Base-by-base conservation (phyloP, 1,140 invertebrate species). In the Leptinotarsa lineolata region DNA sequence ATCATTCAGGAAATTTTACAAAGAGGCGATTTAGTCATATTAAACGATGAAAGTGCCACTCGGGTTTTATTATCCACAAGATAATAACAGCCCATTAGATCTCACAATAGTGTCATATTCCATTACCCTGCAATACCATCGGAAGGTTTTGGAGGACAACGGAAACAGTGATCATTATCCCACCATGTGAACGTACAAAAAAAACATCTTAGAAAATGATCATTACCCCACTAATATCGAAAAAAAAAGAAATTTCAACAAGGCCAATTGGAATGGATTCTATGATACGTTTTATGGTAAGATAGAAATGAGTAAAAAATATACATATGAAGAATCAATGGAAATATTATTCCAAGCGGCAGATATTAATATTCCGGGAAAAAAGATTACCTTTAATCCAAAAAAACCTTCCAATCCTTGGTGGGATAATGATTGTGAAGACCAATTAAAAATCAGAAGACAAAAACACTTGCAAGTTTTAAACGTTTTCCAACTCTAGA, bases 101-200 rank as follows among this genome's bases (percentile, higher is more conserved):
- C 12, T 63, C 13, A 63, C 60, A 12, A 63, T 63, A 21, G 60
- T 63, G 12, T n/a, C 46, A 54, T 8, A 1, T 54, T 4, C n/a
- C 13, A 54, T 63, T n/a, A 16, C 18, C 18, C 18, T 20, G 12
- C 13, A 63, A 63, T 63, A 16, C 22, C 13, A 15, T n/a, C 18
- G 60, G 60, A 18, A 24, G 18, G 60, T 63, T 11, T 13, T 63
- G 15, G 18, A 63, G 13, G 60, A 63, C 18, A n/a, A 18, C 18
- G 60, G 15, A 63, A 63, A 63, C 60, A 63, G 20, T 63, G 60
- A 63, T 63, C 60, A 63, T 63, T 63, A 63, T 18, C 60, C 60
- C 20, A 63, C 60, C 22, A 21, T 20, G 60, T 63, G 60, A 1
- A 63, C 4, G n/a, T 54, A 2, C 13, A 63, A 20, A 18, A 11